Base-by-base conservation (phyloP, 2,113 vertebrate species). In the Scomber colias region DNA sequence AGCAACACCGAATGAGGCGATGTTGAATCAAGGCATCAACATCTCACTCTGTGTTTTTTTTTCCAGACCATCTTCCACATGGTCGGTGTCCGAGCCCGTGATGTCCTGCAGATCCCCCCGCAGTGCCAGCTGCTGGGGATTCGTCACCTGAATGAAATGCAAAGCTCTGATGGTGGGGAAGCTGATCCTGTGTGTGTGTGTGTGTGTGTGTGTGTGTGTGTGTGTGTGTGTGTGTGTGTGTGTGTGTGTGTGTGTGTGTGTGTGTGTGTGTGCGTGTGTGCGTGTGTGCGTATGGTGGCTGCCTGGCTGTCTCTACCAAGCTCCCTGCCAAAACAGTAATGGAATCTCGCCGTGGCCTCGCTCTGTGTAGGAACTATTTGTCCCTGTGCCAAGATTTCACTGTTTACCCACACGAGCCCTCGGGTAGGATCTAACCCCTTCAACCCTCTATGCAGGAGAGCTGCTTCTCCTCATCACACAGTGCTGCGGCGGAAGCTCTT, bases 241-340 rank as follows among this genome's bases (percentile, higher is more conserved):
- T 27, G 24, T 2, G 24, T 27, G 24, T 27, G 24, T 27, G 24
- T 2, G 80, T 75, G 61, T 2, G 80, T 35, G 71, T 82, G 80
- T 71, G 31, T 35, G 31, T 35, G 31, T 35, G 35, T 40, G 35
- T 40, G 35, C 10, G 35, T 27, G 24, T 27, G 24, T 27, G 24
- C 3, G 24, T 27, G 24, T 27, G 24, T 27, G 24, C 1, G 24
- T 2, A 27, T 2, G 35, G 31, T 3, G 49, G 63, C 10, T 24
- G 61, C 75, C 71, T 57, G 83, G 69, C 72, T 77, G 83, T 51
- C 68, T 56, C 50, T 24, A 15, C 7, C 0, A 16, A 59, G 30
- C 67, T 66, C 16, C 12, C 65, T 87, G 91, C 87, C 91, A 90
- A 72, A 85, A 73, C 76, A 8, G 82, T 84, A 87, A 91, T 81